Evolutionary conservation across 1,140 invertebrate species (phyloP).

Genomic region (Drosophila suzukii): DNA sequence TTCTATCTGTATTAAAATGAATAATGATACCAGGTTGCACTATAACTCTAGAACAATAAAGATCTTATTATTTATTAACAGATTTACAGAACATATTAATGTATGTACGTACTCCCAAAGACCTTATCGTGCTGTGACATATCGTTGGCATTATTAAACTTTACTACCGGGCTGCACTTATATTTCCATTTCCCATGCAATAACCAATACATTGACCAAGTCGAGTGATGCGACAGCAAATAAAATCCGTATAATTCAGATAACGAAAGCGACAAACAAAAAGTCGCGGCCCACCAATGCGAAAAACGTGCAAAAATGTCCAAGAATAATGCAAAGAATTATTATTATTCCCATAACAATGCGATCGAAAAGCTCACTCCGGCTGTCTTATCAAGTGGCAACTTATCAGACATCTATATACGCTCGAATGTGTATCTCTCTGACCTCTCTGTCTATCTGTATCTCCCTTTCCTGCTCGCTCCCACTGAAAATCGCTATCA

Average conservation of each 20-base stretch:
- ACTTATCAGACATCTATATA: conserved; percentile 30
- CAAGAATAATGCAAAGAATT: conserved; percentile 15
- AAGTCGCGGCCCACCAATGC: conserved; percentile 17
- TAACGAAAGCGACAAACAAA: conserved; percentile 20
- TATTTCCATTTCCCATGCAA: conserved; percentile 2
- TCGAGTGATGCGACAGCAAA: conserved; percentile 16
- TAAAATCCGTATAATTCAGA: conserved; percentile 11
- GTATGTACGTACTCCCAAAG: neutral
- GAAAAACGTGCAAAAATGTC: conserved; percentile 50
- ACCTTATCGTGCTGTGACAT: conserved; percentile 15
- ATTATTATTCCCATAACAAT: conserved; percentile 6
- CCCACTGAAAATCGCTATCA: conserved; percentile 24
- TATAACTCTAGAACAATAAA: neutral
- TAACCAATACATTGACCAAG: conserved; percentile 10
- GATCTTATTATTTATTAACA: no score
- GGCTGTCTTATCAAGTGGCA: conserved; percentile 42
- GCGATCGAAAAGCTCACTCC: conserved; percentile 10
- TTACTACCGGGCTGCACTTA: neutral
- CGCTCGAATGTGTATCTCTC: conserved; percentile 11
- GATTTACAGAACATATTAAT: neutral
- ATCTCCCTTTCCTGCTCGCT: conserved; percentile 6
- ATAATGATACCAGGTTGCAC: neutral
- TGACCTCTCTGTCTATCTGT: conserved; percentile 15
- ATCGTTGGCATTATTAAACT: conserved; percentile 26
- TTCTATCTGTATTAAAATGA: neutral